These are phyloP conservation scores for Pararge aegeria DNA, from an alignment of 1,140 invertebrate species.

Conservation along the genomic window DNA sequence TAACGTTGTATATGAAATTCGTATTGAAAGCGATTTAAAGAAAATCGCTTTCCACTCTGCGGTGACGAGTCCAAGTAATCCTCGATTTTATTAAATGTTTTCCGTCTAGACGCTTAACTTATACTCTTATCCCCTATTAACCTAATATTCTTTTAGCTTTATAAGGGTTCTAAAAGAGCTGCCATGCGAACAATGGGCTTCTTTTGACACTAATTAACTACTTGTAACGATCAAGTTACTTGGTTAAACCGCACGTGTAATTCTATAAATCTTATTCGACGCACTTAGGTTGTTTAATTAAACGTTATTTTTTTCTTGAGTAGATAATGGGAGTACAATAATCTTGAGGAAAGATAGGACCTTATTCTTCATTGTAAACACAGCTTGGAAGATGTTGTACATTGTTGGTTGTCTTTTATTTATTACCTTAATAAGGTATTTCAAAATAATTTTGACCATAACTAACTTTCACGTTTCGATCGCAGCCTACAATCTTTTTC, in stretches of 20 bases:
- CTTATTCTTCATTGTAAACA: neutral
- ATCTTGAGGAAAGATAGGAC: neutral
- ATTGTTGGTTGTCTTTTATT: too few species aligned
- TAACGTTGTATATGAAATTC: too few species aligned
- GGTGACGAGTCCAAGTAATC: neutral
- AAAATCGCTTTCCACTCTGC: neutral
- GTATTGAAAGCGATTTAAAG: neutral
- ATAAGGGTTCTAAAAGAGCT: conserved; percentile 5
- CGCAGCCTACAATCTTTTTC: too few species aligned
- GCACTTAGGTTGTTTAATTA: neutral
- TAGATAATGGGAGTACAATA: neutral
- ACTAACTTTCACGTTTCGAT: too few species aligned
- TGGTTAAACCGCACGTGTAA: neutral
- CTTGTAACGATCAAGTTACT: conserved; percentile 1
- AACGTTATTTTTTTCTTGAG: neutral
- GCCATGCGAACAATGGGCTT: conserved; percentile 6
- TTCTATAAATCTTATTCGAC: neutral
- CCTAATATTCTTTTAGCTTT: conserved; percentile 4
- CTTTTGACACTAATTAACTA: conserved; percentile 9
- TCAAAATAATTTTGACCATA: too few species aligned
- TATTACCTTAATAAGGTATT: too few species aligned
- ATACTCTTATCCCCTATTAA: conserved; percentile 10
- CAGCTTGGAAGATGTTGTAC: too few species aligned
- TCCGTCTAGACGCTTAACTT: conserved; percentile 10
- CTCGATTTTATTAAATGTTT: conserved; percentile 4